Conservation (phyloP, 2,888 invertebrate species). For the Parapristionchus giblindavisi region DNA sequence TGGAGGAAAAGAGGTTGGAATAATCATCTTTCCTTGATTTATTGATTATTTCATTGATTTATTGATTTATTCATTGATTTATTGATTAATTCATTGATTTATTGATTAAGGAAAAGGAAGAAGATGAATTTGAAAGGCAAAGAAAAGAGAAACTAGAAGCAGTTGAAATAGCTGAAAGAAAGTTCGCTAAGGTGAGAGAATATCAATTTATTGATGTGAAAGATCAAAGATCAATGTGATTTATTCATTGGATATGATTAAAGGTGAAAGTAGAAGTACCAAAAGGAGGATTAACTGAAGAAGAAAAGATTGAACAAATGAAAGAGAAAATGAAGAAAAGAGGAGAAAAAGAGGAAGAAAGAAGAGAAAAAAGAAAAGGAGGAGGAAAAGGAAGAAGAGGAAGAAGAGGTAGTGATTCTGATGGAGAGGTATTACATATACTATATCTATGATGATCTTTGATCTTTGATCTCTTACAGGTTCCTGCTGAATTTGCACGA, state of each 20-base stretch:
- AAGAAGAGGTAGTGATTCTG: conserved; percentile 34
- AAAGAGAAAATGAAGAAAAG: conserved; percentile 37
- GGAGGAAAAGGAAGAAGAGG: conserved; percentile 22
- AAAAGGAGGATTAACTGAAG: conserved; percentile 28
- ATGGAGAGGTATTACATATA: conserved; percentile 34
- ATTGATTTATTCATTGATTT: too few species aligned
- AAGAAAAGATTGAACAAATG: conserved; percentile 32
- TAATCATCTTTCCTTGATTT: too few species aligned
- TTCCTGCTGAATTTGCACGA: conserved; percentile 22
- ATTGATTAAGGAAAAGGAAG: conserved; percentile 10
- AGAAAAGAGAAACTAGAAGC: conserved; percentile 31
- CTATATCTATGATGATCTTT: neutral
- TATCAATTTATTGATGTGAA: neutral
- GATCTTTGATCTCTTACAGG: conserved; percentile 1
- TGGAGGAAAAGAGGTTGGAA: conserved; percentile 27
- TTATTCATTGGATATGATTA: too few species aligned
- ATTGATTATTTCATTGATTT: too few species aligned
- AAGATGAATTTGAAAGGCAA: conserved; percentile 18
- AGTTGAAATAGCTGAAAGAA: conserved; percentile 21
- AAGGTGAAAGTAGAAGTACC: conserved; percentile 36
- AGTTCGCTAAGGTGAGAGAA: conserved; percentile 16
- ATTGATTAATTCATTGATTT: too few species aligned
- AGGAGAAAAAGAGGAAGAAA: conserved; percentile 34
- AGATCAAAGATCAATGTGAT: neutral
- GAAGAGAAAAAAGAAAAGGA: neutral